Percentiles rank a stretch among this genome's conserved stretches.
Evolutionary conservation across 2,888 invertebrate genomes (phyloP).

Genomic region (Plagodis pulveraria): DNA sequence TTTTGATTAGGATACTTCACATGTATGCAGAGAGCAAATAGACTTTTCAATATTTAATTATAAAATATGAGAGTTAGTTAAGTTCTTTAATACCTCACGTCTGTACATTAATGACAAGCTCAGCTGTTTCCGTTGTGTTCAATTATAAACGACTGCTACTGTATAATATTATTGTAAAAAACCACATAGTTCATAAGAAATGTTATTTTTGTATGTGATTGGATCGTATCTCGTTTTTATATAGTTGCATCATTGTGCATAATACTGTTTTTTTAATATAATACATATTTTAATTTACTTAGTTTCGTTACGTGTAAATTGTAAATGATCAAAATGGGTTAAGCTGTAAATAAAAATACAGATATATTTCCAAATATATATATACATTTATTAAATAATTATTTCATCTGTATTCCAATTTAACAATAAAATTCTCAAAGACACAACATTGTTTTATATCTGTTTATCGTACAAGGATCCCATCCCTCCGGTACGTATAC

Average conservation of each 20-base stretch:
- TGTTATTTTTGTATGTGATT: constrained; percentile 43
- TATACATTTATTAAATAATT: constrained; percentile 85
- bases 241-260: background rate
- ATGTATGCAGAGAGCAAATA: no score
- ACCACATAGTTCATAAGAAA: constrained; percentile 31
- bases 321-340: background rate
- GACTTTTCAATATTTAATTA: no score
- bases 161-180: constrained; percentile 28
- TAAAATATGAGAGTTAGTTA: background rate
- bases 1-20: no score
- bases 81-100: constrained; percentile 4
- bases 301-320: no score
- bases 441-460: constrained; percentile 83
- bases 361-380: constrained; percentile 82
- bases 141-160: constrained; percentile 15
- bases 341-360: constrained; percentile 51
- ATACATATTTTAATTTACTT: no score
- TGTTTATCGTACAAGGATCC: constrained; percentile 75
- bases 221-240: background rate
- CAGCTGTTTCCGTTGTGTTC: constrained; percentile 11
- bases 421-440: constrained; percentile 85
- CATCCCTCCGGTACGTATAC: constrained; percentile 60
- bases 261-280: background rate
- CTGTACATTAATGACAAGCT: background rate
- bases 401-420: constrained; percentile 84